phyloP scores from a whole-genome alignment of 2,113 vertebrate genomes.

The Gymnobelideus leadbeateri region DNA sequence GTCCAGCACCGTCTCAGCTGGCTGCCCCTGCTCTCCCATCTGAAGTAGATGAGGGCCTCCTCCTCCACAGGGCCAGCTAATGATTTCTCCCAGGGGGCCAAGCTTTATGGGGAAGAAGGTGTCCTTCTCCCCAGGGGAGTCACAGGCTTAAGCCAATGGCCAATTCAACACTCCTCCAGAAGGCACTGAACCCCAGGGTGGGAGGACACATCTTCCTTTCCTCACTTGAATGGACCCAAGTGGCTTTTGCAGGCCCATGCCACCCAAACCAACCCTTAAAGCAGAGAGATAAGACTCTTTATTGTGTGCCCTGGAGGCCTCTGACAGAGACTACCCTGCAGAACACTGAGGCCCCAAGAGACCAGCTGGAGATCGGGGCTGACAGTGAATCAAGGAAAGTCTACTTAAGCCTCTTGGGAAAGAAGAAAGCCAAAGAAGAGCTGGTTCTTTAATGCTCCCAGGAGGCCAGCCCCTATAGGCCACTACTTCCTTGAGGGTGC shows the following conservation, averaged over 20 bases:
- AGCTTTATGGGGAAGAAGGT: not conserved
- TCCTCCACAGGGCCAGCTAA: not conserved
- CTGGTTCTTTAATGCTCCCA: not conserved
- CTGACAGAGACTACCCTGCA: not conserved
- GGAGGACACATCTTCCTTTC: not conserved
- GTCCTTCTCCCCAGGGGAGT: not conserved
- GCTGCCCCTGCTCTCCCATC: not conserved
- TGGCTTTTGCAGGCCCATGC: not conserved
- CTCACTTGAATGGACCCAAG: not conserved
- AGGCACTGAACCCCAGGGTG: not conserved
- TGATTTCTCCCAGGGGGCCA: not conserved
- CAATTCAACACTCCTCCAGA: not conserved
- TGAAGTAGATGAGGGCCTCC: not conserved
- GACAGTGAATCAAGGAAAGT: not conserved
- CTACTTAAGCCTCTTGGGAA: not conserved
- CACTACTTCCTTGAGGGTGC: not conserved
- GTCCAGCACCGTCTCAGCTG: not conserved
- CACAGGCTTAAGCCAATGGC: not conserved
- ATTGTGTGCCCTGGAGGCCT: not conserved
- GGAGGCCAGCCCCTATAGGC: not conserved
- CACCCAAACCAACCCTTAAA: not conserved
- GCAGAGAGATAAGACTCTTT: not conserved
- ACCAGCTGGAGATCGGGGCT: not conserved
- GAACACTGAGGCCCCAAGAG: not conserved
- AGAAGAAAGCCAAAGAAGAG: not conserved